Evolutionary conservation across 1,140 invertebrate genomes (phyloP).

Genomic region (Drosophila varians): DNA sequence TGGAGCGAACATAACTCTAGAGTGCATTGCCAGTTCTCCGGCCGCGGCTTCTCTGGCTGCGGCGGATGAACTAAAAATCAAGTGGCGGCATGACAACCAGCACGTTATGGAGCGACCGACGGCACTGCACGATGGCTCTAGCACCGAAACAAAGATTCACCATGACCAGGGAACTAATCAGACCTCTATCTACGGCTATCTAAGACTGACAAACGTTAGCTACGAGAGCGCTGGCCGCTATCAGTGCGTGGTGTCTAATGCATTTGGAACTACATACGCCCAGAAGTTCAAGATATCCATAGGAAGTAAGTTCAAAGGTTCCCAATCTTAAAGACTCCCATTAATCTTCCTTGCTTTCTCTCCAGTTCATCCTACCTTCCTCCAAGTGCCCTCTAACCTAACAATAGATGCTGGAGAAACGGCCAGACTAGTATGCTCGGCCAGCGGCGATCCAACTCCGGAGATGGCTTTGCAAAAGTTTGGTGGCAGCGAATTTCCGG

Average conservation of each 20-base stretch:
- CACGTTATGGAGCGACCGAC: constrained; percentile 84
- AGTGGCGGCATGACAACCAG: constrained; percentile 95
- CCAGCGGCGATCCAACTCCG: constrained; percentile 93
- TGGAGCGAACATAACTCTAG: constrained; percentile 91
- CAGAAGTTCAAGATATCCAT: constrained; percentile 93
- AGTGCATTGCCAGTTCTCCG: constrained; percentile 90
- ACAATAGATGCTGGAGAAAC: constrained; percentile 92
- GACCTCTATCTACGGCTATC: constrained; percentile 72
- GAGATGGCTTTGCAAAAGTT: constrained; percentile 97
- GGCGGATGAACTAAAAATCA: constrained; percentile 88
- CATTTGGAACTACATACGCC: constrained; percentile 95
- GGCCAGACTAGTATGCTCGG: constrained; percentile 95
- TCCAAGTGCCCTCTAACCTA: constrained; percentile 93
- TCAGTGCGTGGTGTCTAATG: constrained; percentile 96
- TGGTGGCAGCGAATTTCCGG: constrained; percentile 97
- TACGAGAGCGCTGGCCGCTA: constrained; percentile 91
- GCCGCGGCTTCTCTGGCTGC: constrained; percentile 83
- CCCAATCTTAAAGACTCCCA: background rate
- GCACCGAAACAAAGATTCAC: constrained; percentile 74
- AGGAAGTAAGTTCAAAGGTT: constrained; percentile 85
- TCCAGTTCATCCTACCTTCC: constrained; percentile 93
- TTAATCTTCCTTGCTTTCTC: constrained; percentile 27
- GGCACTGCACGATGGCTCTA: constrained; percentile 47
- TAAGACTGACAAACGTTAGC: constrained; percentile 68
- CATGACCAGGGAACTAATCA: constrained; percentile 73